phyloP scores from a whole-genome alignment of 2,888 invertebrate species.

The Tolmerus cingulatus region DNA sequence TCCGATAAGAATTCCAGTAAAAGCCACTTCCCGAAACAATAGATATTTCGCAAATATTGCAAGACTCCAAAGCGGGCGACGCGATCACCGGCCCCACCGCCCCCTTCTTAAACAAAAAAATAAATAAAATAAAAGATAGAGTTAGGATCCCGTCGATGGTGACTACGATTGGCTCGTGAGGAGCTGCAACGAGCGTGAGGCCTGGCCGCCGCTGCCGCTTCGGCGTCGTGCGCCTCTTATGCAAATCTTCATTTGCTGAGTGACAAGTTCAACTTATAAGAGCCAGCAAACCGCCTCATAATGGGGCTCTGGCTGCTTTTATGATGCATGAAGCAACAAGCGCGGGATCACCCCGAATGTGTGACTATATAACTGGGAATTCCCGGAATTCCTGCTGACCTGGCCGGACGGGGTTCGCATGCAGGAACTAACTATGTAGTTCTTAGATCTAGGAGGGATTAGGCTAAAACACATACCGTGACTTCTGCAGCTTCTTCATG shows the following conservation, averaged over 20 bases:
- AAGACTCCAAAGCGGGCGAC: neutral
- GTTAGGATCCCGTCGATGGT: neutral
- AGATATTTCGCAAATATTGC: neutral
- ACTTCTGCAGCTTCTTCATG: conserved; percentile 50
- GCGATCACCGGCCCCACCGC: neutral
- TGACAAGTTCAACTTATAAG: neutral
- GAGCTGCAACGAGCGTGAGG: neutral
- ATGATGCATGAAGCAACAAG: neutral
- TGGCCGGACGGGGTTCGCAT: neutral
- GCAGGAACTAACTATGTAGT: neutral
- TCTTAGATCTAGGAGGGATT: neutral
- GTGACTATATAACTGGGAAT: neutral
- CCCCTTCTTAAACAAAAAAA: neutral
- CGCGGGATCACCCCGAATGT: neutral
- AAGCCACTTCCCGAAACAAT: neutral
- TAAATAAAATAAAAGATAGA: too few relatives aligned
- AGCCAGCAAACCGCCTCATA: neutral
- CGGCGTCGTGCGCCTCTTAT: neutral
- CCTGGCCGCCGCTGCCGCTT: neutral
- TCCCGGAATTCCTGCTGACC: neutral
- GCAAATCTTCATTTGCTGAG: neutral
- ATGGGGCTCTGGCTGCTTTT: neutral
- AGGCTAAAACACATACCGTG: conserved; percentile 46
- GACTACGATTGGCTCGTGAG: neutral
- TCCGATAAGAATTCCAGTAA: neutral